Evolutionary conservation across 1,140 invertebrate species (phyloP), one percentile per base, ranked within the genome.

Genomic region (Drosophila baimaii): DNA sequence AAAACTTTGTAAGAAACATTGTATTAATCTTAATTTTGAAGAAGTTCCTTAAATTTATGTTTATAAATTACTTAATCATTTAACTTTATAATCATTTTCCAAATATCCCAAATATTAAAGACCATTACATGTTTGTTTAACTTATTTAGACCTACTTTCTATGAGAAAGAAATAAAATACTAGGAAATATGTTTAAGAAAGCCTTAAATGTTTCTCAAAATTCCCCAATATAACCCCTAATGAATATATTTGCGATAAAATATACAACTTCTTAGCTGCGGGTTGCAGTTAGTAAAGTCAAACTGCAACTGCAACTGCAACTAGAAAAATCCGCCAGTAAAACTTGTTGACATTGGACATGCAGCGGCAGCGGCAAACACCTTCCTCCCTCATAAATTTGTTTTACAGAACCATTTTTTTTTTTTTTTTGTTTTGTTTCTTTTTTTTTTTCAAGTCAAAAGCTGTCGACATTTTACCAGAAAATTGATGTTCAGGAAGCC

Each of bases 401-500:
- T 35, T 54, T 54, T 29, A 51, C 44, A 68, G 59, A 65, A 69
- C 61, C 27, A 23, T 64, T 49, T 43, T 21, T 7, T 35, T 17
- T 35, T 49, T 15, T 7, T 27, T 27, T 7, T 27, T 5, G 5
- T 27, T 27, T 27, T 27, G 5, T 27, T 5, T 27, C 12, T 15
- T 1, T 8, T 49, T 49, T 49, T 49, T 29, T 49, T 49, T 64
- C 35, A 31, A 66, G 46, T 69, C 65, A 66, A 69, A 68, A 56
- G 63, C 74, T 77, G 74, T 70, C 73, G 52, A 77, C 72, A 41
- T 73, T 73, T 73, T 49, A 54, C 31, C 52, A 21, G 47, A 73
- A 73, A 73, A 73, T 73, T 70, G 68, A 73, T 73, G 70, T 72
- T 61, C 70, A 72, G 69, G 73, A 76, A 76, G 73, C 73, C 72